Evolutionary conservation across 1,140 invertebrate species (phyloP).

Genomic region (Papilio machaon): DNA sequence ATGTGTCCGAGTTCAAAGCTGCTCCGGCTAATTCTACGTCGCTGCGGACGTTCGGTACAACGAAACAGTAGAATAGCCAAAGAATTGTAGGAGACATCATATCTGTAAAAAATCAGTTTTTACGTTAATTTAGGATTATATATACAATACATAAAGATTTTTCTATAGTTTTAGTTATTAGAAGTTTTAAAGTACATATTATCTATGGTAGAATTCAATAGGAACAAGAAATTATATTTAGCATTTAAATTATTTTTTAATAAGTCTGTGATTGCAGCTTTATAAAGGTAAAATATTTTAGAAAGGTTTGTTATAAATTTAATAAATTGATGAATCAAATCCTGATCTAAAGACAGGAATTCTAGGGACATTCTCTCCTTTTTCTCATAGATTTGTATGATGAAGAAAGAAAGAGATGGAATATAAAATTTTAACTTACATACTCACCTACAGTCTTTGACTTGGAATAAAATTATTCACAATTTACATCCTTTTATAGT

Average conservation of each 20-base stretch:
- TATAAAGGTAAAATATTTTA: no score
- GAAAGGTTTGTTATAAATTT: neutral
- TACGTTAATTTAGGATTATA: neutral
- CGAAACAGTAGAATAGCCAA: conserved; percentile 21
- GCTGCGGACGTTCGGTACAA: conserved; percentile 2
- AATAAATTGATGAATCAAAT: neutral
- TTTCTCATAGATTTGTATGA: neutral
- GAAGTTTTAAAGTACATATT: no score
- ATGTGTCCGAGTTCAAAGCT: neutral
- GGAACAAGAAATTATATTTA: no score
- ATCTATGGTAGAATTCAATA: no score
- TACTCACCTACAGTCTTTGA: conserved; percentile 22
- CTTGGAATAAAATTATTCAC: conserved; percentile 11
- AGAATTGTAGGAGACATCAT: conserved; percentile 30
- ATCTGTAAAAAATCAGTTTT: conserved; percentile 5
- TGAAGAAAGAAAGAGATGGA: neutral
- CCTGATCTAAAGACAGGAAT: neutral
- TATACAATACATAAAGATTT: no score
- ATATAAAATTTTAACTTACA: conserved; percentile 2
- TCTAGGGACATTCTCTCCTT: neutral
- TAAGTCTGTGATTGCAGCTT: no score
- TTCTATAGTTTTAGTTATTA: no score
- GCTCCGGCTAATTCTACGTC: neutral
- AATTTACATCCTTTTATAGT: conserved; percentile 3
- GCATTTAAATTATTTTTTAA: no score